Conservation (phyloP, 1,140 invertebrate genomes). For the Dreissena rostriformis region DNA sequence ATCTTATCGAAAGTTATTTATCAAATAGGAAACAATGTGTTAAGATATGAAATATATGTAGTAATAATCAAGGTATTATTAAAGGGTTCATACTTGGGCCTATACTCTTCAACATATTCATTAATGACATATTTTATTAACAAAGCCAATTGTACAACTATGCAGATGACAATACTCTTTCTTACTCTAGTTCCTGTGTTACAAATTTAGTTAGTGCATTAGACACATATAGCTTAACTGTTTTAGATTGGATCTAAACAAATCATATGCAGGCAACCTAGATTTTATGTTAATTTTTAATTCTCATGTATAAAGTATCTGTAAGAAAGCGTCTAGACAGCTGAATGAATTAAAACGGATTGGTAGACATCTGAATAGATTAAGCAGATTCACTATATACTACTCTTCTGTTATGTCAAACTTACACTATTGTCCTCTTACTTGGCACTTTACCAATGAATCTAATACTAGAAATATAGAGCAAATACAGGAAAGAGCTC, state of each 20-base stretch:
- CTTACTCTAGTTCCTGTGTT: neutral
- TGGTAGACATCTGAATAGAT: neutral
- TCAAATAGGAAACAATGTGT: slow-evolving; percentile 31
- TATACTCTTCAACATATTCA: slow-evolving; percentile 39
- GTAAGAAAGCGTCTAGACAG: neutral
- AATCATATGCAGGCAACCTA: slow-evolving; percentile 8
- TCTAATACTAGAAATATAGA: neutral
- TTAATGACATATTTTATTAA: slow-evolving; percentile 26
- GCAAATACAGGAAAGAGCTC: neutral
- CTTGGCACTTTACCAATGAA: neutral
- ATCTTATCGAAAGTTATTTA: slow-evolving; percentile 23
- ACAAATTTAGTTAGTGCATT: neutral
- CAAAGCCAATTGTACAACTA: neutral
- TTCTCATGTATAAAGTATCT: neutral
- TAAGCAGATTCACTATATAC: neutral
- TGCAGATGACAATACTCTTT: neutral
- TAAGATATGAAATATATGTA: slow-evolving; percentile 40
- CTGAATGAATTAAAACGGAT: neutral
- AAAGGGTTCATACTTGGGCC: slow-evolving; percentile 43
- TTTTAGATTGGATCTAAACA: neutral
- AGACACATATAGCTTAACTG: neutral
- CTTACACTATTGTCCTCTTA: neutral
- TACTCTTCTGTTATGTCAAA: neutral
- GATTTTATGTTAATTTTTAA: slow-evolving; percentile 13
- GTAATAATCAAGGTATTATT: slow-evolving; percentile 23